These are phyloP conservation scores for Numenius arquata DNA, from an alignment of 2,113 vertebrate species.

Conservation along the genomic window DNA sequence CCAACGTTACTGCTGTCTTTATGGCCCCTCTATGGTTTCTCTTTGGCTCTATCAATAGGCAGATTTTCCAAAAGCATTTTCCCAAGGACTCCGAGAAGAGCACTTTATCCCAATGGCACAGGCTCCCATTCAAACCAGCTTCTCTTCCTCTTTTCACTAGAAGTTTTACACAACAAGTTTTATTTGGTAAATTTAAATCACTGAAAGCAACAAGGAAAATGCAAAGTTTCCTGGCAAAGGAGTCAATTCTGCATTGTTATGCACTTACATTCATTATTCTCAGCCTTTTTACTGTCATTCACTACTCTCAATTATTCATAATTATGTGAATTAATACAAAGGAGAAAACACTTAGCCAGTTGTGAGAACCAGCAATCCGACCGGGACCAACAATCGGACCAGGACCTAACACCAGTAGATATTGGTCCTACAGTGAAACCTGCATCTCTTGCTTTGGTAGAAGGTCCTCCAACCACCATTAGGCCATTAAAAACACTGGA, in stretches of 20 bases:
- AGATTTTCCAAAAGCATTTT: not conserved
- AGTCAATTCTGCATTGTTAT: not conserved
- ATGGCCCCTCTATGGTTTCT: not conserved
- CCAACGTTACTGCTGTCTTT: not conserved
- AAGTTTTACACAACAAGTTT: not conserved
- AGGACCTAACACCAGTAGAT: not conserved
- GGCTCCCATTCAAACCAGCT: not conserved
- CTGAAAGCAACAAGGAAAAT: not conserved
- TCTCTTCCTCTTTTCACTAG: not conserved
- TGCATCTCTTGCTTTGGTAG: not conserved
- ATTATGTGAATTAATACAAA: not conserved
- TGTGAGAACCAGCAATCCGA: too few species aligned
- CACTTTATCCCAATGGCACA: not conserved
- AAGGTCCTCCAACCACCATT: not conserved
- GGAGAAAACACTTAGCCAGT: not conserved
- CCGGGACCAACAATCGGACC: too few species aligned
- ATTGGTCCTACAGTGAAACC: not conserved
- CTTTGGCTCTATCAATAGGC: not conserved
- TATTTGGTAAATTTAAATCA: not conserved
- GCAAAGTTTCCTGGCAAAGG: not conserved
- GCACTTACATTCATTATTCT: not conserved
- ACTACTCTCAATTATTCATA: not conserved
- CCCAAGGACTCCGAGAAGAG: not conserved
- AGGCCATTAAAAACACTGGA: not conserved
- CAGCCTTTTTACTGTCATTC: not conserved